phyloP scores from a whole-genome alignment of 2,797 vertebrate species.

The Diceros bicornis region DNA sequence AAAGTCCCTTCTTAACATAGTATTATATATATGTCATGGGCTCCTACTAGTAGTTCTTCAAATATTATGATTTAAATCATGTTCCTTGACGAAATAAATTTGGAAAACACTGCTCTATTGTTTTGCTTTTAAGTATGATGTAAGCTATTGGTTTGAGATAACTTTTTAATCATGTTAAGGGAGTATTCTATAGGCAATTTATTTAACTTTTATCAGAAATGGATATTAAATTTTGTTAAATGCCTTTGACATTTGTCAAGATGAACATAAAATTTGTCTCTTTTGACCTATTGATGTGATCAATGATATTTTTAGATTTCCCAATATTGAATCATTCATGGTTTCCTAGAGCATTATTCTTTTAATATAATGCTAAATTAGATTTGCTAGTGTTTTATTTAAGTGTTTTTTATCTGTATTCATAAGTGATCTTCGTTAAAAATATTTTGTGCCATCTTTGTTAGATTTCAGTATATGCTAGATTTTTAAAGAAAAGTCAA shows the following conservation, averaged over 20 bases:
- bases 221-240: conserved; percentile 75
- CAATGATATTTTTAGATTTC: conserved; percentile 73
- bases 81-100: conserved; percentile 71
- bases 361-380: conserved; percentile 69
- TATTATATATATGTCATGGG: neutral
- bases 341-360: conserved; percentile 60
- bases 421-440: conserved; percentile 48
- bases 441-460: conserved; percentile 30
- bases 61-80: conserved; percentile 78
- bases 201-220: conserved; percentile 81
- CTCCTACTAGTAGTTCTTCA: conserved; percentile 18
- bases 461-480: conserved; percentile 29
- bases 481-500: conserved; percentile 44
- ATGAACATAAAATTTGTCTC: conserved; percentile 63
- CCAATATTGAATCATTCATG: conserved; percentile 68
- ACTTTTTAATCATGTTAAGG: conserved; percentile 69
- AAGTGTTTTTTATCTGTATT: conserved; percentile 64
- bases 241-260: conserved; percentile 65
- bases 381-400: conserved; percentile 59
- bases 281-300: conserved; percentile 69
- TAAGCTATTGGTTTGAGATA: conserved; percentile 74
- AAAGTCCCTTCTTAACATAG: conserved; percentile 37
- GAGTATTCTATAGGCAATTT: conserved; percentile 69
- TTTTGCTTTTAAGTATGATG: conserved; percentile 82
- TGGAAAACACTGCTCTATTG: conserved; percentile 60